phyloP scores from a whole-genome alignment of 2,113 vertebrate genomes.

The Trematocara unimaculatum region DNA sequence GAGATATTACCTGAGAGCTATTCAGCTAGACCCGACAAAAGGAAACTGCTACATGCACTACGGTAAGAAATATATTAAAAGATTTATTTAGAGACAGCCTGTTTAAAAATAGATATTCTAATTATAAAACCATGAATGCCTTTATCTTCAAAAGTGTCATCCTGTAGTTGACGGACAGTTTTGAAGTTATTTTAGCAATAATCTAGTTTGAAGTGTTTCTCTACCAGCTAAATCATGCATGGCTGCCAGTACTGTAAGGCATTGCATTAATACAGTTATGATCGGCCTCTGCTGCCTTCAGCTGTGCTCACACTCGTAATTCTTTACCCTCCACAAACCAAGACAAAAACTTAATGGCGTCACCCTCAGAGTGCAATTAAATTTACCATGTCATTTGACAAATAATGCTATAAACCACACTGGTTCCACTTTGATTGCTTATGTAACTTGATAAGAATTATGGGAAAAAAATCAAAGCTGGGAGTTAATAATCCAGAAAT shows the following conservation, averaged over 20 bases:
- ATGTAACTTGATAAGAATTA: background rate
- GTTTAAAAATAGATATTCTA: background rate
- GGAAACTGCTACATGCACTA: slow-evolving; percentile 99
- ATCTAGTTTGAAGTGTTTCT: background rate
- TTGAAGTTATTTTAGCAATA: background rate
- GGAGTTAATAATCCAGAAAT: background rate
- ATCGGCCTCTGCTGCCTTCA: background rate
- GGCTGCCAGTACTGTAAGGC: background rate
- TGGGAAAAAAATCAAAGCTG: background rate
- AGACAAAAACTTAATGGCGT: background rate
- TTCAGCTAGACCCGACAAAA: slow-evolving; percentile 90
- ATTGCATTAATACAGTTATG: background rate
- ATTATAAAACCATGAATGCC: background rate
- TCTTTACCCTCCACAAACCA: background rate
- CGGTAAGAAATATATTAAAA: slow-evolving; percentile 70
- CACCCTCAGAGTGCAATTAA: background rate
- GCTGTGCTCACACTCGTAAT: background rate
- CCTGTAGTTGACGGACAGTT: background rate
- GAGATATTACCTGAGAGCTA: slow-evolving; percentile 88
- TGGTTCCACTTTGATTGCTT: background rate
- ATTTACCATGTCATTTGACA: background rate
- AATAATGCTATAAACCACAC: background rate
- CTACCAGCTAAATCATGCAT: background rate
- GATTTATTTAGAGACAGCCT: background rate
- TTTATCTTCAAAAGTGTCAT: background rate